Base-by-base conservation (phyloP, 53 echinoderm and acorn worm genomes). In the Holothuria scabra region DNA sequence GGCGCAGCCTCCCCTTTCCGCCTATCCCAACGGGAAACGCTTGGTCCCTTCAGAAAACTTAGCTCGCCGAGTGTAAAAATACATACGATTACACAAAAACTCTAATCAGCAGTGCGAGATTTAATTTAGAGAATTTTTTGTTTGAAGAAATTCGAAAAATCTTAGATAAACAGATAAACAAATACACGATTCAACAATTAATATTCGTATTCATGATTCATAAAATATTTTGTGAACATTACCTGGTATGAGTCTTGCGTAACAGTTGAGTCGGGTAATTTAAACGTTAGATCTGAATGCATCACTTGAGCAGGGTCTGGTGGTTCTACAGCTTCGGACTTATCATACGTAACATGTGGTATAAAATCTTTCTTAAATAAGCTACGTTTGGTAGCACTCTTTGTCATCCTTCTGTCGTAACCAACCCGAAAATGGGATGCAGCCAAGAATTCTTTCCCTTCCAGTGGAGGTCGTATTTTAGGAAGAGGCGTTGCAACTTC, bases 251-350 rank as follows among this genome's bases (percentile, higher is more conserved):
- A 88, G 9, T 69, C 66, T 57, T 90, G 90, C 59, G 97, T 90
- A 46, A 93, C 97, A 7, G 97, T 93, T 8, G 86, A 85, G 19
- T 89, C 90, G 19, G 86, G 69, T 26, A 87, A 64, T 28, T 44
- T 78, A 12, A 83, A 65, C 46, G 61, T 46, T 4, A 89, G 84
- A 41, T 94, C 91, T 8, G 87, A 84, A 60, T 97, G 97, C 97
- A 97, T 97, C 35, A 97, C 94, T 35, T 94, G 90, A 28, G 97
- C 97, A 1, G 94, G 97, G 24, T 87, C 87, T 0, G 97, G 97
- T 5, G 97, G 97, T 22, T 88, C 86, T 5, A 90, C 86, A 23
- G 97, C 91, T 2, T 68, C 78, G 8, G 60, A 84, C 29, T 92
- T 85, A 8, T 92, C 91, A 33, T 93, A 91, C 83, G 85, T 60